Evolutionary conservation across 35 echinoderm and acorn worm species (phyloP).

Genomic region (Chiridota heheva): DNA sequence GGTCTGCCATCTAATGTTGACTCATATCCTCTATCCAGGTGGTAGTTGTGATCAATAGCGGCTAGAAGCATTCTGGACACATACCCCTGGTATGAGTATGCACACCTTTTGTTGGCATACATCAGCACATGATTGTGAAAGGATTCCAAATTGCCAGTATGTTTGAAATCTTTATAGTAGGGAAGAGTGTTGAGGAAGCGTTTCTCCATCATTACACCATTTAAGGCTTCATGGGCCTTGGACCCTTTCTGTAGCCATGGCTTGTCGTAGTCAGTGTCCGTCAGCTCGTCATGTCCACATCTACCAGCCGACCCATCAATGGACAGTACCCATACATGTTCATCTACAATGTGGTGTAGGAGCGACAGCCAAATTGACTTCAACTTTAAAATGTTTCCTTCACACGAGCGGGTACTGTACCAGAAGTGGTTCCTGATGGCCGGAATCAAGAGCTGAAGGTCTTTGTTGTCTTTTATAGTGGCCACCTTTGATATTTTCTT

Average conservation of each 20-base stretch:
- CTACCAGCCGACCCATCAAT: conserved; percentile 19
- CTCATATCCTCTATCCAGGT: conserved; percentile 10
- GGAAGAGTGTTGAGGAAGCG: conserved; percentile 21
- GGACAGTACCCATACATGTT: background rate
- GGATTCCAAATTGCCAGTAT: conserved; percentile 5
- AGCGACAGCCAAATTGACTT: background rate
- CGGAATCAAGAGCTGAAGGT: conserved; percentile 5
- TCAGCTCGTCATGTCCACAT: conserved; percentile 16
- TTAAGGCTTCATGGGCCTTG: background rate
- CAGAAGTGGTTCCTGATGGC: conserved; percentile 35
- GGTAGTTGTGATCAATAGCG: conserved; percentile 34
- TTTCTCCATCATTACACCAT: background rate
- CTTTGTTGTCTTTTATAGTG: background rate
- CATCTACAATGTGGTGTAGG: conserved; percentile 18
- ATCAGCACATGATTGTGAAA: conserved; percentile 44
- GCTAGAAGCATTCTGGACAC: conserved; percentile 9
- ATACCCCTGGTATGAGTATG: background rate
- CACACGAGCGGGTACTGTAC: background rate
- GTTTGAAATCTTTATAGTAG: conserved; percentile 23
- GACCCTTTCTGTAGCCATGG: conserved; percentile 6
- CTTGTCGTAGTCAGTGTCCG: background rate
- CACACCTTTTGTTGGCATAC: conserved; percentile 25
- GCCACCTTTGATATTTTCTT: conserved; percentile 20
- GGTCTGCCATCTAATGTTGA: conserved; percentile 18
- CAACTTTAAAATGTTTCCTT: background rate